These are phyloP conservation scores for Uropsilus gracilis DNA, from an alignment of 2,113 vertebrate species.

Conservation along the genomic window DNA sequence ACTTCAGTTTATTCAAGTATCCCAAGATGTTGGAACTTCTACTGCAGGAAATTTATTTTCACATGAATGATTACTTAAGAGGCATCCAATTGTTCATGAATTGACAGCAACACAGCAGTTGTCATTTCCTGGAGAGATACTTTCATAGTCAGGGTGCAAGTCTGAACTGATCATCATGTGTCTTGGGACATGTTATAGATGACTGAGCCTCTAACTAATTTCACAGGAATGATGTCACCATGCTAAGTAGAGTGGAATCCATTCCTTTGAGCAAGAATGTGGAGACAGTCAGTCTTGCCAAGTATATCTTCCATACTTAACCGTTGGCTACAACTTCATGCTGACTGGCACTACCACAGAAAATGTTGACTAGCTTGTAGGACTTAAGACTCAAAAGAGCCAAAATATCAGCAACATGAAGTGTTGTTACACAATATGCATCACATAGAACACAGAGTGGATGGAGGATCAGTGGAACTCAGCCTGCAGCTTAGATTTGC, in stretches of 20 bases:
- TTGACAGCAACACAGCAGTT: background rate
- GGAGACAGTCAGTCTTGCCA: background rate
- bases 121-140: conserved; percentile 42
- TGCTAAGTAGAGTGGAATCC: background rate
- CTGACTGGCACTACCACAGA: background rate
- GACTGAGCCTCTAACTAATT: background rate
- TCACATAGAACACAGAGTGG: background rate
- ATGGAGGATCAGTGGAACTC: rapidly evolving
- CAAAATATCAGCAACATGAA: background rate
- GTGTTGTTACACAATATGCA: background rate
- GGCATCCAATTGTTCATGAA: background rate
- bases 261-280: background rate
- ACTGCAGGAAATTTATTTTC: conserved; percentile 43
- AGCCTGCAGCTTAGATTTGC: background rate
- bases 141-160: background rate
- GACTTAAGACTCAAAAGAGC: conserved; percentile 2
- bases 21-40: conserved; percentile 16
- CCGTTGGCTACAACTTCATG: background rate
- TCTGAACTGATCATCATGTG: background rate
- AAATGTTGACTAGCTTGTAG: conserved; percentile 1
- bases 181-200: background rate
- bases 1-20: background rate
- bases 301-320: background rate
- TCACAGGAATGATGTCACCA: background rate
- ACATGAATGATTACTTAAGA: conserved; percentile 9